phyloP scores from a whole-genome alignment of 2,888 invertebrate genomes.

The Cylindroiulus punctatus region DNA sequence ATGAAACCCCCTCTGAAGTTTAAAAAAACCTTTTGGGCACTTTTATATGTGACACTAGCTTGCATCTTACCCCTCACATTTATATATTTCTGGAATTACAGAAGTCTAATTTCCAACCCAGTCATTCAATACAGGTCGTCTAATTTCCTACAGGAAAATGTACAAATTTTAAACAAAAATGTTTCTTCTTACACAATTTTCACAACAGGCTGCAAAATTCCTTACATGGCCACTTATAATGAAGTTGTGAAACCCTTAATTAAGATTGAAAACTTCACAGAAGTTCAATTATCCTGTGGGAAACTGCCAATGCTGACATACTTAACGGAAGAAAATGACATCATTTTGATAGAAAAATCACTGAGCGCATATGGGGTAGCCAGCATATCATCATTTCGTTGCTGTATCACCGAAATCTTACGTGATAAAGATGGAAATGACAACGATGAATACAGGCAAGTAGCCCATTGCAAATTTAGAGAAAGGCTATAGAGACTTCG shows the following conservation, averaged over 20 bases:
- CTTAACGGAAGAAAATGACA: slow-evolving; percentile 15
- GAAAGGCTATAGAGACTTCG: too few relatives aligned
- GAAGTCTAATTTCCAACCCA: neutral
- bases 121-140: neutral
- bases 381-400: neutral
- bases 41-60: neutral
- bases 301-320: neutral
- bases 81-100: neutral
- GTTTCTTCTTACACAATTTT: neutral
- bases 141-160: neutral
- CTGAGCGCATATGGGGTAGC: neutral
- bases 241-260: neutral
- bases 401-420: neutral
- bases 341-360: slow-evolving; percentile 20
- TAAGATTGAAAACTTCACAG: neutral
- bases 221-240: neutral
- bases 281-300: slow-evolving; percentile 5
- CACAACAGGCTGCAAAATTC: slow-evolving; percentile 30
- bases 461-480: too few relatives aligned
- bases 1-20: neutral
- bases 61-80: neutral
- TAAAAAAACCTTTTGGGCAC: neutral
- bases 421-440: neutral
- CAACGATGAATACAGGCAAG: slow-evolving; percentile 32
- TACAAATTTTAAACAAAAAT: neutral